phyloP scores from a whole-genome alignment of 1,140 invertebrate genomes.

The Zaprionus davidi region DNA sequence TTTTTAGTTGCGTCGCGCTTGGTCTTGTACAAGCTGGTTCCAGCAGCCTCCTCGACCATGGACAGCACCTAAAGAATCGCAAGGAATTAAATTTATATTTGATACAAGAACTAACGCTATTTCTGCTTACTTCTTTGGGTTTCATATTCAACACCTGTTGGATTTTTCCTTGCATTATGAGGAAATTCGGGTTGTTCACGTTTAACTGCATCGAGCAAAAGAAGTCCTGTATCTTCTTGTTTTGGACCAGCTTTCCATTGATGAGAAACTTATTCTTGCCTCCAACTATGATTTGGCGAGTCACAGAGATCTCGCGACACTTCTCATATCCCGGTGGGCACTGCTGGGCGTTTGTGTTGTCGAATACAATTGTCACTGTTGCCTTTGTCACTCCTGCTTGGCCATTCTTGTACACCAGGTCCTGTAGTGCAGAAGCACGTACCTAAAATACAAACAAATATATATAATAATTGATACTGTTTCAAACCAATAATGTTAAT shows the following conservation, averaged over 20 bases:
- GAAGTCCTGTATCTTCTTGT: conserved; percentile 95
- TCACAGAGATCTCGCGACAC: conserved; percentile 96
- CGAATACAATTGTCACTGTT: conserved; percentile 97
- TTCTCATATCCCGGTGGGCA: conserved; percentile 97
- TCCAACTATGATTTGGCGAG: conserved; percentile 92
- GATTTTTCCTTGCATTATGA: conserved; percentile 99
- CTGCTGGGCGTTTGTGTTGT: conserved; percentile 93
- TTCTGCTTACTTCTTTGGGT: conserved; percentile 91
- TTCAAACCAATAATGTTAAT: neutral
- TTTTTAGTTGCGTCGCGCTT: conserved; percentile 95
- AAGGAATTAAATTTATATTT: neutral
- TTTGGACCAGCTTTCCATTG: conserved; percentile 95
- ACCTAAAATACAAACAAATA: conserved; percentile 87
- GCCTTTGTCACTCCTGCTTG: conserved; percentile 98
- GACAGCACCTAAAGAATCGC: conserved; percentile 90
- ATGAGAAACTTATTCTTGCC: conserved; percentile 98
- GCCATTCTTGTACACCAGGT: conserved; percentile 98
- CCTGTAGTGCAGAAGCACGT: conserved; percentile 94
- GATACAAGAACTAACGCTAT: no score
- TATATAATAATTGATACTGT: neutral
- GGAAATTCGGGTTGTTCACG: conserved; percentile 99
- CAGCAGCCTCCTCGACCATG: conserved; percentile 99
- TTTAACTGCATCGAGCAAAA: conserved; percentile 99
- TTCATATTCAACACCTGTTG: conserved; percentile 99
- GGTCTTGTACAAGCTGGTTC: conserved; percentile 98